Conservation (phyloP, 2,797 vertebrate species). For the Euphonia xanthogaster region DNA sequence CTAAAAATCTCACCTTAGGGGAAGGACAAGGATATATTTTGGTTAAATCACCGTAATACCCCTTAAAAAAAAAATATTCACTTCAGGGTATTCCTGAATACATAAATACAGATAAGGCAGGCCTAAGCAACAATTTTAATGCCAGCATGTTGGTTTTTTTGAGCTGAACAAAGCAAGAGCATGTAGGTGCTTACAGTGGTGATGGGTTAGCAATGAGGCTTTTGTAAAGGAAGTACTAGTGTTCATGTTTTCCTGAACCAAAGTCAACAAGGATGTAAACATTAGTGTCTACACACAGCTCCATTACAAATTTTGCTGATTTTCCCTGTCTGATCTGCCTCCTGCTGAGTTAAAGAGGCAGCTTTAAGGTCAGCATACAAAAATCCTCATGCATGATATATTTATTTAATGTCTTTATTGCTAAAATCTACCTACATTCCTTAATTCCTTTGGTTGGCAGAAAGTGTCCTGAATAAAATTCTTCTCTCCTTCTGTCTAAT, state of each 20-base stretch:
- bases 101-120: not conserved
- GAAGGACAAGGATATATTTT: not conserved
- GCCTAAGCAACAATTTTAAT: not conserved
- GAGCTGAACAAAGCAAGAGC: not conserved
- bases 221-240: not conserved
- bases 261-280: not conserved
- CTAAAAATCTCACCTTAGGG: not conserved
- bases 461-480: conserved; percentile 57
- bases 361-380: conserved; percentile 13
- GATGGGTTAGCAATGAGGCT: not conserved
- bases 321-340: conserved; percentile 21
- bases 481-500: conserved; percentile 39
- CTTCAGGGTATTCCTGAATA: not conserved
- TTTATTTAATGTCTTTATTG: conserved; percentile 25
- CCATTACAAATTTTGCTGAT: not conserved
- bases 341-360: conserved; percentile 29
- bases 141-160: not conserved
- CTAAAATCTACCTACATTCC: conserved; percentile 32
- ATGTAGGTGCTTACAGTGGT: not conserved
- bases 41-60: not conserved
- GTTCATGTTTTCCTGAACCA: not conserved
- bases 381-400: conserved; percentile 19
- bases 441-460: conserved; percentile 43
- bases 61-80: not conserved
- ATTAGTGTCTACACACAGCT: not conserved